These are phyloP conservation scores for Isichthys henryi DNA, from an alignment of 2,113 vertebrate genomes.

Conservation along the genomic window DNA sequence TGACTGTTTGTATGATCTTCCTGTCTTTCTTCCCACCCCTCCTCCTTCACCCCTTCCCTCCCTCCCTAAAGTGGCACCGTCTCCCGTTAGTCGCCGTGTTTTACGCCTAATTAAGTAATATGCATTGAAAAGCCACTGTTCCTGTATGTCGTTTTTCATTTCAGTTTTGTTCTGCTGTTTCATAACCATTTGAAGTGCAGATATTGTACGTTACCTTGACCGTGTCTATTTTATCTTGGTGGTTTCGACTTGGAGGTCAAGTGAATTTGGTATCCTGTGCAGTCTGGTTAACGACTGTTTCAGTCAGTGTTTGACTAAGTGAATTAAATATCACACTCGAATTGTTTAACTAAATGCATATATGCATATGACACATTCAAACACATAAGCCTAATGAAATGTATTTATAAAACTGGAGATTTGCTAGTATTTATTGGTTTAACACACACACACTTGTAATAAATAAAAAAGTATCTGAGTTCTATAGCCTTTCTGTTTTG, in stretches of 20 bases:
- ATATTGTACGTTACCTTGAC: slow-evolving; percentile 14
- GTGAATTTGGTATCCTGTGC: neutral
- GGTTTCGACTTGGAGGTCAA: slow-evolving; percentile 4
- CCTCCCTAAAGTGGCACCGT: slow-evolving; percentile 24
- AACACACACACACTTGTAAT: neutral
- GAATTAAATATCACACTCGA: neutral
- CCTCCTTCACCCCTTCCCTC: slow-evolving; percentile 19
- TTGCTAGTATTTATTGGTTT: neutral
- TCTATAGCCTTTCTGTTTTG: neutral
- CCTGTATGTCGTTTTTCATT: neutral
- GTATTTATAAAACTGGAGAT: neutral
- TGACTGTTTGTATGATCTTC: slow-evolving; percentile 16
- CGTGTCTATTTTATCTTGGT: neutral
- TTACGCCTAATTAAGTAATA: slow-evolving; percentile 23
- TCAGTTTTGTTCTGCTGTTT: neutral
- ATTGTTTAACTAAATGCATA: neutral
- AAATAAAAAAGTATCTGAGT: neutral
- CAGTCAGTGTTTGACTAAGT: neutral
- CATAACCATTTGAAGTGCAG: neutral
- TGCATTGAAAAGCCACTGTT: slow-evolving; percentile 25
- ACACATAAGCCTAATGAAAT: neutral
- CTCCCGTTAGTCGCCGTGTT: slow-evolving; percentile 26
- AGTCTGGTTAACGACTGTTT: neutral
- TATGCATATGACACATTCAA: neutral
- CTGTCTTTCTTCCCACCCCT: slow-evolving; percentile 7